phyloP scores from a whole-genome alignment of 2,797 vertebrate species.

The Malacoraja senta region DNA sequence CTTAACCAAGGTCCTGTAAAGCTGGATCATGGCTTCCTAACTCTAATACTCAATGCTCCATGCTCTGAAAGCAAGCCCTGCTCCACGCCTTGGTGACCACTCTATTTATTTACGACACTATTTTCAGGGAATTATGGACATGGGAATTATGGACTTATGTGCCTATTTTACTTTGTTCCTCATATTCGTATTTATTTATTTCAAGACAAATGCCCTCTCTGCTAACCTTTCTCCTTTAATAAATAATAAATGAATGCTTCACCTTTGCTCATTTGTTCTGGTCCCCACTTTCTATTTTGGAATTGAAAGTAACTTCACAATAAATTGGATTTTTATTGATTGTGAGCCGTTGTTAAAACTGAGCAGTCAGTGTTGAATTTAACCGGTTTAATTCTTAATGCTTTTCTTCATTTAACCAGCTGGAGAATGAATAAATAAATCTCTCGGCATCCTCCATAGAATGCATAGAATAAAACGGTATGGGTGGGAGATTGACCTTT shows the following conservation, averaged over 20 bases:
- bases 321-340: constrained; percentile 29
- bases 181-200: not conserved
- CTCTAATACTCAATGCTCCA: too few species aligned
- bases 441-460: too few species aligned
- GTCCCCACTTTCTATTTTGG: not conserved
- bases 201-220: not conserved
- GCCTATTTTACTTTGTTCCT: not conserved
- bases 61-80: too few species aligned
- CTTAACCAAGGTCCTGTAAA: too few species aligned
- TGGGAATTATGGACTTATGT: too few species aligned
- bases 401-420: not conserved
- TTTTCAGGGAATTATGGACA: too few species aligned
- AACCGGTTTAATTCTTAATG: not conserved
- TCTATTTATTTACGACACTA: too few species aligned
- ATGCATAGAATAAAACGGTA: too few species aligned
- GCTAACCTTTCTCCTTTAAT: not conserved
- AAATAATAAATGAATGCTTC: constrained; percentile 2
- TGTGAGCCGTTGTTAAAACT: not conserved
- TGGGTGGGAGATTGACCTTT: not conserved
- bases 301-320: constrained; percentile 16
- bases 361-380: not conserved
- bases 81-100: too few species aligned
- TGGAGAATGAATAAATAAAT: not conserved
- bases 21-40: too few species aligned
- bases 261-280: not conserved